phyloP scores from a whole-genome alignment of 2,113 vertebrate species.

The Agapornis roseicollis region DNA sequence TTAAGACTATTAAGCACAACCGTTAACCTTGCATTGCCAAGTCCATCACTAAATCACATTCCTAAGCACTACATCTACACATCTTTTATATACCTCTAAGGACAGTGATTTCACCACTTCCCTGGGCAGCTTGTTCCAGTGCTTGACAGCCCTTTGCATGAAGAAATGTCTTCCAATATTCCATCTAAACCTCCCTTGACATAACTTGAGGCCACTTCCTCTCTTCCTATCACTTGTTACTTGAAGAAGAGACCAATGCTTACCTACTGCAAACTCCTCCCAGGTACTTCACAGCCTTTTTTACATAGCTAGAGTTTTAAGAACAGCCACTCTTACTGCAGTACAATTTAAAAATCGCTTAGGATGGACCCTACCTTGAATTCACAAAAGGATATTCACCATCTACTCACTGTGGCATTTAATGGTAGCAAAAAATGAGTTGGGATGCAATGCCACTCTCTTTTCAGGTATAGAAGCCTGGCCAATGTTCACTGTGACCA shows the following conservation, averaged over 20 bases:
- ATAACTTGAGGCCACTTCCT: background rate
- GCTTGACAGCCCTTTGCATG: background rate
- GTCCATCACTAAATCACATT: background rate
- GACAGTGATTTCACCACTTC: fast-evolving
- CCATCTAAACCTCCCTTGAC: background rate
- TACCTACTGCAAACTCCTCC: background rate
- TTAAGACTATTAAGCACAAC: background rate
- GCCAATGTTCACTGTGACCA: background rate
- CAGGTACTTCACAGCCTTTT: background rate
- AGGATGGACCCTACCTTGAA: background rate
- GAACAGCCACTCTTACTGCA: background rate
- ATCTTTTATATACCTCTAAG: background rate
- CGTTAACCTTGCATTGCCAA: background rate
- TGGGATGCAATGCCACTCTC: background rate
- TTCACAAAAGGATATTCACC: background rate
- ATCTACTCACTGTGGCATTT: background rate
- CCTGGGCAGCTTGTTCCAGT: background rate
- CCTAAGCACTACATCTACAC: background rate
- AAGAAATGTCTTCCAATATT: background rate
- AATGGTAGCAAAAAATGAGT: background rate
- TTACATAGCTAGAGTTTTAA: background rate
- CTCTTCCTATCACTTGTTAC: background rate
- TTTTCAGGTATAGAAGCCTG: background rate
- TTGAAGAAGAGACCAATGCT: background rate
- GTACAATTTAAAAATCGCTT: background rate